Conservation (phyloP, 2,113 vertebrate species). For the Anhinga anhinga region DNA sequence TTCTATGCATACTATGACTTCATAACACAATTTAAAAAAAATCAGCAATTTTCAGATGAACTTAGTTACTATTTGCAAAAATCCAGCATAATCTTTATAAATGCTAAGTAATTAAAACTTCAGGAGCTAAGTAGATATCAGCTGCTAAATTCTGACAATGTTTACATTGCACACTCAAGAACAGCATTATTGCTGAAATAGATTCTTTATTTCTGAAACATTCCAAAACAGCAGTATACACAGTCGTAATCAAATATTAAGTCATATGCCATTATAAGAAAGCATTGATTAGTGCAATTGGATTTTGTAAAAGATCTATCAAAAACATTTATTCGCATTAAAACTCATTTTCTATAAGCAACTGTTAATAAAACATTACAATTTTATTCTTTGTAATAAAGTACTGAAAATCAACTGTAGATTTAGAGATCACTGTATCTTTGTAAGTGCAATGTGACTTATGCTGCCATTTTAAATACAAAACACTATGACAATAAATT, state of each 20-base stretch:
- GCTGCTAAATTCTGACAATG: background rate
- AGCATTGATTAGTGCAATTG: slow-evolving; percentile 85
- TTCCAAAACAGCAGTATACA: slow-evolving; percentile 83
- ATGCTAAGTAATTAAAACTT: background rate
- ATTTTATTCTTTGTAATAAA: slow-evolving; percentile 78
- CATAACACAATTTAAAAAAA: background rate
- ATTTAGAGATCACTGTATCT: slow-evolving; percentile 70
- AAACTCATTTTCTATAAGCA: slow-evolving; percentile 79
- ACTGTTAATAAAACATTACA: slow-evolving; percentile 81
- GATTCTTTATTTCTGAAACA: slow-evolving; percentile 84
- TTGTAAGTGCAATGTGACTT: slow-evolving; percentile 69
- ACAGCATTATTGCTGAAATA: slow-evolving; percentile 79
- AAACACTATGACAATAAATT: slow-evolving; percentile 76
- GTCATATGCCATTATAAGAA: slow-evolving; percentile 79
- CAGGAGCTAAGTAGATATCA: background rate
- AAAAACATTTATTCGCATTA: slow-evolving; percentile 83
- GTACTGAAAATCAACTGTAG: slow-evolving; percentile 67
- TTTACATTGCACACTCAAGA: slow-evolving; percentile 27
- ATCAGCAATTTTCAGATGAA: background rate
- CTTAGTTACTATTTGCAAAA: background rate
- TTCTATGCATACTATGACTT: background rate
- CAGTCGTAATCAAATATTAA: slow-evolving; percentile 79
- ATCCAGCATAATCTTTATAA: background rate
- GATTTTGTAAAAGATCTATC: slow-evolving; percentile 84
- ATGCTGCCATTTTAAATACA: slow-evolving; percentile 68